These are phyloP conservation scores for Sander vitreus DNA, from an alignment of 2,113 vertebrate genomes.

Conservation along the genomic window DNA sequence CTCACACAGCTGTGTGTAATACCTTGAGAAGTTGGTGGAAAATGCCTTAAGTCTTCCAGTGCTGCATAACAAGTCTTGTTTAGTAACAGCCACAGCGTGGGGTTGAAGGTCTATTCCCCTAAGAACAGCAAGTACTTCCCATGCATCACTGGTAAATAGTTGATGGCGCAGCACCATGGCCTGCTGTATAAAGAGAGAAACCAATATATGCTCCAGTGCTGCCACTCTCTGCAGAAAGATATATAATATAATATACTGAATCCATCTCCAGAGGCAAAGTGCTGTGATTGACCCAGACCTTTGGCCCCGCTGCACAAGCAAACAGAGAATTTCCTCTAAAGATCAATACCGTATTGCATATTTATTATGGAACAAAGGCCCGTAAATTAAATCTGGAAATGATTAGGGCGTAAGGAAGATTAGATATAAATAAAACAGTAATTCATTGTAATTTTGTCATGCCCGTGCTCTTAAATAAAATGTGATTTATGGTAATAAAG, in stretches of 20 bases:
- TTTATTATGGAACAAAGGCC: conserved; percentile 58
- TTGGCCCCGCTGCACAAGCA: conserved; percentile 60
- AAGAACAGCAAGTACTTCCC: conserved; percentile 10
- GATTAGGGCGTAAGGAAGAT: conserved; percentile 24
- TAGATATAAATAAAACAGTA: conserved; percentile 50
- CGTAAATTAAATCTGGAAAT: conserved; percentile 64
- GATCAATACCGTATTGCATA: conserved; percentile 69
- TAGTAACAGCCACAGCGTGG: conserved; percentile 12
- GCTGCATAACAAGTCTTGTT: conserved; percentile 31
- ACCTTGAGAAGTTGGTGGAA: conserved; percentile 14
- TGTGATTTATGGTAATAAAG: conserved; percentile 44
- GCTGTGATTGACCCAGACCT: conserved; percentile 60
- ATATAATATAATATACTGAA: background rate
- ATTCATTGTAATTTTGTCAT: conserved; percentile 40
- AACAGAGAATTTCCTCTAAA: conserved; percentile 56
- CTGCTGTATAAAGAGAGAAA: conserved; percentile 10
- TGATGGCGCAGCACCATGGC: background rate
- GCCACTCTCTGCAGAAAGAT: background rate
- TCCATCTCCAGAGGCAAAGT: conserved; percentile 17
- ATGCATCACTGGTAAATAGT: conserved; percentile 38
- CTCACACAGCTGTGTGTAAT: conserved; percentile 12
- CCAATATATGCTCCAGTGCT: background rate
- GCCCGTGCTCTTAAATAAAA: conserved; percentile 27
- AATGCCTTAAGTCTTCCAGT: conserved; percentile 17
- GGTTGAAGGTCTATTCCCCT: conserved; percentile 22